Percentiles rank a stretch among this genome's conserved stretches.
Conservation (phyloP, 1,140 invertebrate species). For the Andricus grossulariae region DNA sequence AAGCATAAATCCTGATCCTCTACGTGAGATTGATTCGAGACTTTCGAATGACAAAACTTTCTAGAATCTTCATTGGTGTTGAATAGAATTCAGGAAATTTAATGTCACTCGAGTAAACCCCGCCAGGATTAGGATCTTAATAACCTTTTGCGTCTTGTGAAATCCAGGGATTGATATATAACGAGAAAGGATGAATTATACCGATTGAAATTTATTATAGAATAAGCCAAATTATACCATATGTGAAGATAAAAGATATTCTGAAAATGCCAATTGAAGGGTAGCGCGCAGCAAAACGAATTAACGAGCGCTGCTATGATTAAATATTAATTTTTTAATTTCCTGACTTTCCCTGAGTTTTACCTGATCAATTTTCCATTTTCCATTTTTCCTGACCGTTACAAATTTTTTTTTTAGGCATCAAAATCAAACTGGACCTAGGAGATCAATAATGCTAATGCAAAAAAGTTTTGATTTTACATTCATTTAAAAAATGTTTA, state of each 20-base stretch:
- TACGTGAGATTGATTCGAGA: not conserved
- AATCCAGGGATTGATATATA: slow-evolving; percentile 1
- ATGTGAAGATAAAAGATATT: not conserved
- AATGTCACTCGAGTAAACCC: not conserved
- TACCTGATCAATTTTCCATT: too few species aligned
- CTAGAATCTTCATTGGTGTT: not conserved
- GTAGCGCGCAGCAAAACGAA: too few species aligned
- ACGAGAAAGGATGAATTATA: not conserved
- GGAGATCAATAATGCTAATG: too few species aligned
- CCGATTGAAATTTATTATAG: not conserved
- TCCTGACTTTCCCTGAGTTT: too few species aligned
- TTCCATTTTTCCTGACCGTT: too few species aligned
- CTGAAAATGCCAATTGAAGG: not conserved
- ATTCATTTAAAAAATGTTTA: too few species aligned
- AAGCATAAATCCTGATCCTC: slow-evolving; percentile 6
- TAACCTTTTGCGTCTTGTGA: not conserved
- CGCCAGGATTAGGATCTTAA: slow-evolving; percentile 6
- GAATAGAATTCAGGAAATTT: slow-evolving; percentile 21
- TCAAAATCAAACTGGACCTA: too few species aligned
- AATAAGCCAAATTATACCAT: not conserved
- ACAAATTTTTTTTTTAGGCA: too few species aligned
- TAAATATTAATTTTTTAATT: too few species aligned
- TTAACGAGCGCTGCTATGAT: too few species aligned
- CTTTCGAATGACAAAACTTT: slow-evolving; percentile 4
- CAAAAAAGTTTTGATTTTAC: too few species aligned